Evolutionary conservation across 2,888 invertebrate species (phyloP).

Genomic region (Liodrosophila aerea): DNA sequence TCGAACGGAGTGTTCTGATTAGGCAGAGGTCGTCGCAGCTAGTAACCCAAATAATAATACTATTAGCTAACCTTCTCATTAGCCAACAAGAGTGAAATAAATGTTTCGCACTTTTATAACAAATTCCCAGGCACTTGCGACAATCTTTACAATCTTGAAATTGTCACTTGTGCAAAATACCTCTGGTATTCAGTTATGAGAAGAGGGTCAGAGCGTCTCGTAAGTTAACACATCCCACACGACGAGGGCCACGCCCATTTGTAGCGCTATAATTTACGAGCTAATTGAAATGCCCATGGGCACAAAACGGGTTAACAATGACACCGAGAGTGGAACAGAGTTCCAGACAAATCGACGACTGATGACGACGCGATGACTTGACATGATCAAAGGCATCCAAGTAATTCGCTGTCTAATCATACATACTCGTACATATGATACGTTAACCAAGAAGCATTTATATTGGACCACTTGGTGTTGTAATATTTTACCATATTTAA

Average conservation of each 20-base stretch:
- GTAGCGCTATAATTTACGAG: conserved; percentile 10
- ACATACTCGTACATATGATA: too few relatives aligned
- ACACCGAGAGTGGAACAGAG: conserved; percentile 2
- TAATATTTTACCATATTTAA: conserved; percentile 11
- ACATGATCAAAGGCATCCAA: conserved; percentile 31
- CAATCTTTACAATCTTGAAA: conserved; percentile 19
- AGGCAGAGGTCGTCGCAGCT: conserved; percentile 16
- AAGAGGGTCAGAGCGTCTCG: conserved; percentile 15
- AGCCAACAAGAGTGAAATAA: conserved; percentile 10
- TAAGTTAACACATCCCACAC: conserved; percentile 26
- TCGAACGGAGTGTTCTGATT: conserved; percentile 3
- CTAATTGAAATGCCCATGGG: conserved; percentile 50
- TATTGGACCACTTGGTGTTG: conserved; percentile 1
- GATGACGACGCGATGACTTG: conserved; percentile 30
- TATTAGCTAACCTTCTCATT: background rate
- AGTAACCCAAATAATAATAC: background rate
- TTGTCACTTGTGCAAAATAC: conserved; percentile 29
- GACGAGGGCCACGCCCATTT: background rate
- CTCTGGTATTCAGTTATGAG: background rate
- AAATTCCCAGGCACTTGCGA: conserved; percentile 26
- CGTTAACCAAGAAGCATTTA: background rate
- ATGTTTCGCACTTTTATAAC: conserved; percentile 17
- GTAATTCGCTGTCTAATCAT: conserved; percentile 20
- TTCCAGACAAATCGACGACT: conserved; percentile 25
- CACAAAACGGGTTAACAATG: conserved; percentile 36